phyloP scores from a whole-genome alignment of 37 sponge, comb jelly and placozoan genomes.

The Chondrosia reniformis region DNA sequence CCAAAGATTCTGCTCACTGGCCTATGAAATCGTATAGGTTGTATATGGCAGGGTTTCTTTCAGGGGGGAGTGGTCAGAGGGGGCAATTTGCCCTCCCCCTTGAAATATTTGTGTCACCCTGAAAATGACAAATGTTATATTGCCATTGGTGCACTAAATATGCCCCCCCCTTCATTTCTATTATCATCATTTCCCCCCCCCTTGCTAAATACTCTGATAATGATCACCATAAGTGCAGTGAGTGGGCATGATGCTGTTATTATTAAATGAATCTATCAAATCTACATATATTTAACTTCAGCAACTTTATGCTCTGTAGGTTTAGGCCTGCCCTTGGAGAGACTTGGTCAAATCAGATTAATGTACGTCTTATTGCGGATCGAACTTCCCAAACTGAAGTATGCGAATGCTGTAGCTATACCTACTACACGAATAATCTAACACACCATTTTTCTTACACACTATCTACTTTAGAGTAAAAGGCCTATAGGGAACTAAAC shows the following conservation, averaged over 20 bases:
- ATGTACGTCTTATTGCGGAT: conserved; percentile 48
- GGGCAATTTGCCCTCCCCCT: too few relatives aligned
- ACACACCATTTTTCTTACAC: not conserved
- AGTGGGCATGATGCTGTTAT: not conserved
- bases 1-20: not conserved
- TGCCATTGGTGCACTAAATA: too few relatives aligned
- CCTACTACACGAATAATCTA: not conserved
- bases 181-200: not conserved
- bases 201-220: too few relatives aligned
- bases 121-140: too few relatives aligned
- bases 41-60: too few relatives aligned
- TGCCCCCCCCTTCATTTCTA: too few relatives aligned
- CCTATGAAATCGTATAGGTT: too few relatives aligned
- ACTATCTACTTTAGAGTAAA: too few relatives aligned
- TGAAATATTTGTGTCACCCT: too few relatives aligned
- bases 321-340: conserved; percentile 74
- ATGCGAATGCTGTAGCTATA: not conserved
- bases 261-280: not conserved
- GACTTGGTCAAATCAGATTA: conserved; percentile 71
- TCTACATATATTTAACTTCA: not conserved
- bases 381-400: conserved; percentile 25
- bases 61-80: too few relatives aligned
- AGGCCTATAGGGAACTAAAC: too few relatives aligned
- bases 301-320: not conserved
- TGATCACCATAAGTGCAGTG: too few relatives aligned